These are phyloP conservation scores for Vanessa cardui DNA, from an alignment of 2,888 invertebrate genomes.

Conservation along the genomic window DNA sequence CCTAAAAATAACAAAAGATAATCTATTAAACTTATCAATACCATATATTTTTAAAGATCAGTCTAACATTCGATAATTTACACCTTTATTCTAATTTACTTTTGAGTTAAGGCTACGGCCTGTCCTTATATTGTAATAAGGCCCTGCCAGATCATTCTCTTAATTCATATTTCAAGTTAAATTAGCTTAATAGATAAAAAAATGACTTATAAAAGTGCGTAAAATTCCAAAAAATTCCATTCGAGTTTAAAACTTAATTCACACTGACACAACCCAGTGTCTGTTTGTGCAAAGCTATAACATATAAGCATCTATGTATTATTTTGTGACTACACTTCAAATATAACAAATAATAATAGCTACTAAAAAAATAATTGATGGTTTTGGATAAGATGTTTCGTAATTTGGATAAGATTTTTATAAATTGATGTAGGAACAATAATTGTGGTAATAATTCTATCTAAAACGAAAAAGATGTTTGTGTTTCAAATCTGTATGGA, in stretches of 20 bases:
- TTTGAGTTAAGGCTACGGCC: constrained; percentile 67
- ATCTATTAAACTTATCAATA: constrained; percentile 71
- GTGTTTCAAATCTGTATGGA: background rate
- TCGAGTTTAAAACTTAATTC: constrained; percentile 28
- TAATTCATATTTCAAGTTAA: constrained; percentile 34
- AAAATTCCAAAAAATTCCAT: constrained; percentile 33
- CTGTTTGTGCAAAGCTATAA: constrained; percentile 15
- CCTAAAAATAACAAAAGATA: constrained; percentile 57
- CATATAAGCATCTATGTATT: background rate
- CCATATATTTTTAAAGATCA: constrained; percentile 80
- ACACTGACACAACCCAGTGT: constrained; percentile 15
- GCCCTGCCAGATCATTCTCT: constrained; percentile 37
- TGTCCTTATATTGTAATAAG: constrained; percentile 41
- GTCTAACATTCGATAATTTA: constrained; percentile 82
- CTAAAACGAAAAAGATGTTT: background rate
- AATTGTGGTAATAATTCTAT: background rate
- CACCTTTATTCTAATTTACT: constrained; percentile 58
- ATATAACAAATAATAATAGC: background rate
- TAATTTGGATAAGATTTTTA: background rate
- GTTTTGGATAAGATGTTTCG: background rate
- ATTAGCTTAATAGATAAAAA: constrained; percentile 35
- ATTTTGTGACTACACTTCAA: background rate
- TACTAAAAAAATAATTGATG: background rate
- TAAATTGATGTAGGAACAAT: constrained; percentile 2
- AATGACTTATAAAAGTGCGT: constrained; percentile 36